Conservation (phyloP, 2,888 invertebrate genomes). For the Cryptus armator region DNA sequence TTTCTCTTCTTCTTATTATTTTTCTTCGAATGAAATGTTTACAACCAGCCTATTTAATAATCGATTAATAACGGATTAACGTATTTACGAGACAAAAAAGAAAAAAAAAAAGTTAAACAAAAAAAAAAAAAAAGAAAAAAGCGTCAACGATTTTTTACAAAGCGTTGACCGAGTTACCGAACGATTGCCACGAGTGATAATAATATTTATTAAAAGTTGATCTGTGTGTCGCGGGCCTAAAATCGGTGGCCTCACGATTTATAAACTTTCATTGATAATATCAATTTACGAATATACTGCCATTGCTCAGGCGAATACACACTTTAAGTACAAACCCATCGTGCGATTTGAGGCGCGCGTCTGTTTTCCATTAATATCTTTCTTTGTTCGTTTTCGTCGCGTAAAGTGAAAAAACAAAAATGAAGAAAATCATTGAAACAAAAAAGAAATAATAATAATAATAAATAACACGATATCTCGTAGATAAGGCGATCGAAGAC, state of each 20-base stretch:
- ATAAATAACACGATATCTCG: slow-evolving; percentile 37
- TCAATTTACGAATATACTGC: slow-evolving; percentile 76
- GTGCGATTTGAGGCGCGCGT: slow-evolving; percentile 50
- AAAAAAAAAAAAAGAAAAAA: background rate
- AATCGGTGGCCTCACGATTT: slow-evolving; percentile 52
- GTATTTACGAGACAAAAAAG: slow-evolving; percentile 22
- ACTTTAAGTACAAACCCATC: slow-evolving; percentile 82
- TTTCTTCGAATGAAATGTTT: slow-evolving; percentile 40
- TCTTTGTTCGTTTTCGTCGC: slow-evolving; percentile 43
- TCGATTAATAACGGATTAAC: slow-evolving; percentile 39
- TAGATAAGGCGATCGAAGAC: slow-evolving; percentile 29
- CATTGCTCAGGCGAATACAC: slow-evolving; percentile 81
- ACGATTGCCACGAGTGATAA: slow-evolving; percentile 59
- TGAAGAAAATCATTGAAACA: slow-evolving; percentile 18
- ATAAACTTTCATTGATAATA: slow-evolving; percentile 61
- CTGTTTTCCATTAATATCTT: slow-evolving; percentile 70
- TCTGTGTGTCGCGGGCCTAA: slow-evolving; percentile 56
- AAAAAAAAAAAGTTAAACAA: background rate
- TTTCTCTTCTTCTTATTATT: slow-evolving; percentile 15
- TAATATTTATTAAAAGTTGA: slow-evolving; percentile 68
- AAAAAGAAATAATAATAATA: background rate
- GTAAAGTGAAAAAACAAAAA: slow-evolving; percentile 30
- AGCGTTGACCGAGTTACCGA: slow-evolving; percentile 66
- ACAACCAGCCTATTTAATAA: slow-evolving; percentile 52
- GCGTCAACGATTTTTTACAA: slow-evolving; percentile 44